Evolutionary conservation across 2,797 vertebrate genomes (phyloP).

Genomic region (Enteromius paludinosus): DNA sequence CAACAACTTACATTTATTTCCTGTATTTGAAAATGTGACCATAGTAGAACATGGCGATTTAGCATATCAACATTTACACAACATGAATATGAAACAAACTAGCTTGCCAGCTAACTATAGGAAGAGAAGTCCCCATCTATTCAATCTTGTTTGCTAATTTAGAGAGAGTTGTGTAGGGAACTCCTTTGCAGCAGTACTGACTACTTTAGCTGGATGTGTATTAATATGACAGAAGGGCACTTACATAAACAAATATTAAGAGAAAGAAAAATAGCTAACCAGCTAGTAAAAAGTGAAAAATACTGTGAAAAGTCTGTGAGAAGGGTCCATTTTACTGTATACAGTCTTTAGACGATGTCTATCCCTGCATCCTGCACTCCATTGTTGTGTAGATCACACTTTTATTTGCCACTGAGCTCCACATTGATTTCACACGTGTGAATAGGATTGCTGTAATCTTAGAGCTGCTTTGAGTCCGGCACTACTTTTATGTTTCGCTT

Average conservation of each 20-base stretch:
- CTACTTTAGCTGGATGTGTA: neutral
- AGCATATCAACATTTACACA: neutral
- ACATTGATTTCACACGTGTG: slow-evolving; percentile 29
- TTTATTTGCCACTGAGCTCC: slow-evolving; percentile 28
- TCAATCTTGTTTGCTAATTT: neutral
- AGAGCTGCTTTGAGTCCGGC: slow-evolving; percentile 27
- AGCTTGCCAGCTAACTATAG: neutral
- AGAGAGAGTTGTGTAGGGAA: neutral
- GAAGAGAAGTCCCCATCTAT: neutral
- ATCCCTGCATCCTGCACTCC: slow-evolving; percentile 4
- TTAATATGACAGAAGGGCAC: neutral
- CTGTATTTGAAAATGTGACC: neutral
- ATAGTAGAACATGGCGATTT: neutral
- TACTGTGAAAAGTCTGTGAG: neutral
- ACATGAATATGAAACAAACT: neutral
- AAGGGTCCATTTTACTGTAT: slow-evolving; percentile 1
- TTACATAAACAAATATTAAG: neutral
- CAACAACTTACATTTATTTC: neutral
- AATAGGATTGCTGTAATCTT: slow-evolving; percentile 33
- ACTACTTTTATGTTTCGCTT: slow-evolving; percentile 36
- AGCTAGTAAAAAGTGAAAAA: slow-evolving; percentile 4
- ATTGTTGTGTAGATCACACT: slow-evolving; percentile 13
- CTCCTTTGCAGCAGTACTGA: neutral
- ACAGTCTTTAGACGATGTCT: slow-evolving; percentile 4
- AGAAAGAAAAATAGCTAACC: neutral